Conservation (phyloP, 2,888 invertebrate genomes). For the Phymatocera aterrima region DNA sequence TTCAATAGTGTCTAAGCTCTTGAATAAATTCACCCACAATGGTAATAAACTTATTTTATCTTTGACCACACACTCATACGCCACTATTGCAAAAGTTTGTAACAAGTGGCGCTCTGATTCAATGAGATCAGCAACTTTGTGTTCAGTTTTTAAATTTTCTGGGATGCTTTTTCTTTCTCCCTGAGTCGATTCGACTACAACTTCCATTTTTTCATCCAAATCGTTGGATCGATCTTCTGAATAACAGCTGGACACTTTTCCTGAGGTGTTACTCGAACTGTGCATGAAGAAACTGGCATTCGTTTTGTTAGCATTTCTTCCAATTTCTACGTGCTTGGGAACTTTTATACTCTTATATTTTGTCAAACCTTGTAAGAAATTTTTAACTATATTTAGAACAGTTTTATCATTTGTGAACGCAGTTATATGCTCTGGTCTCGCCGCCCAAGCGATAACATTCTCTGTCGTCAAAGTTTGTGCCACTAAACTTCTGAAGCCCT, state of each 20-base stretch:
- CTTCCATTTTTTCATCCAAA: conserved; percentile 64
- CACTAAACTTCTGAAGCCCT: conserved; percentile 86
- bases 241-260: conserved; percentile 52
- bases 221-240: conserved; percentile 53
- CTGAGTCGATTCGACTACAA: conserved; percentile 57
- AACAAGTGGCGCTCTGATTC: conserved; percentile 65
- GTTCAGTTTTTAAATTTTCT: background rate
- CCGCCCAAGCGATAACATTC: conserved; percentile 82
- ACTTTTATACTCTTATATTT: conserved; percentile 55
- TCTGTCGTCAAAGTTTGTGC: conserved; percentile 89
- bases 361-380: conserved; percentile 76
- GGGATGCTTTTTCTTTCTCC: background rate
- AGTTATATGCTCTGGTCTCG: conserved; percentile 81
- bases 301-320: conserved; percentile 44
- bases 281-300: conserved; percentile 55
- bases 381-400: conserved; percentile 83
- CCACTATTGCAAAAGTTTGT: conserved; percentile 74
- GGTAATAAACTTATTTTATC: conserved; percentile 87
- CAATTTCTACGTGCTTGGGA: conserved; percentile 36
- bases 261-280: conserved; percentile 56
- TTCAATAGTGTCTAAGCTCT: conserved; percentile 78
- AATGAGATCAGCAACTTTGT: conserved; percentile 51
- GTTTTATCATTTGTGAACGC: conserved; percentile 86
- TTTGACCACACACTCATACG: conserved; percentile 88
- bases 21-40: conserved; percentile 80